Evolutionary conservation across 2,797 vertebrate species (phyloP).

Genomic region (Percopsis omiscomaycus): DNA sequence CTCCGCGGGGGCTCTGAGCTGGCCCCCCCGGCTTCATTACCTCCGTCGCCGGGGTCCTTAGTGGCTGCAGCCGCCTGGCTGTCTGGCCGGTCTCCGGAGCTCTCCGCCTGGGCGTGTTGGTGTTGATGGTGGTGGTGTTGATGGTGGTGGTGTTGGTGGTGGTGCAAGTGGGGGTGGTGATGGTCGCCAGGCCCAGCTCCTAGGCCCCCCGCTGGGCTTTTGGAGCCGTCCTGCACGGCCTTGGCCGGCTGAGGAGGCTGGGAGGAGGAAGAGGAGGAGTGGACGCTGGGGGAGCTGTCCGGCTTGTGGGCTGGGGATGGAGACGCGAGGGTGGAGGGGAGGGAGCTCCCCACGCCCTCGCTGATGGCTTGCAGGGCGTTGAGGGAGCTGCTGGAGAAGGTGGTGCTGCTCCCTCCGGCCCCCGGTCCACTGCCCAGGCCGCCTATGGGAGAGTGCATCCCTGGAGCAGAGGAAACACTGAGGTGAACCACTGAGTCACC

Average conservation of each 20-base stretch:
- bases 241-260: slow-evolving; percentile 81
- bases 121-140: slow-evolving; percentile 64
- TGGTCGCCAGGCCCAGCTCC: slow-evolving; percentile 73
- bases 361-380: slow-evolving; percentile 97
- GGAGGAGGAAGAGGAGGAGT: slow-evolving; percentile 85
- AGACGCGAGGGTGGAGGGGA: slow-evolving; percentile 89
- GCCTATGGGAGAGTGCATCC: slow-evolving; percentile 92
- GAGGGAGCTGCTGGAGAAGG: slow-evolving; percentile 95
- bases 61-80: slow-evolving; percentile 68
- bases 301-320: slow-evolving; percentile 86
- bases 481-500: background rate
- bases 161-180: slow-evolving; percentile 68
- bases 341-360: slow-evolving; percentile 93
- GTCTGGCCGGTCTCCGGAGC: slow-evolving; percentile 84
- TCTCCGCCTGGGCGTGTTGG: slow-evolving; percentile 80
- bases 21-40: slow-evolving; percentile 72
- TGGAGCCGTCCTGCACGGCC: slow-evolving; percentile 79
- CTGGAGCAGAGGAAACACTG: slow-evolving; percentile 58
- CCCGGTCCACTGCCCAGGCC: slow-evolving; percentile 77
- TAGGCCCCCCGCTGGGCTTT: slow-evolving; percentile 84
- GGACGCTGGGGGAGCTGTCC: slow-evolving; percentile 88
- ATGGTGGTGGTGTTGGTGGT: slow-evolving; percentile 53
- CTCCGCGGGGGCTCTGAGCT: slow-evolving; percentile 81
- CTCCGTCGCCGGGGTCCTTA: slow-evolving; percentile 68
- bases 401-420: slow-evolving; percentile 79